These are phyloP conservation scores for Gymnorhina tibicen DNA, from an alignment of 2,113 vertebrate genomes.

Conservation along the genomic window DNA sequence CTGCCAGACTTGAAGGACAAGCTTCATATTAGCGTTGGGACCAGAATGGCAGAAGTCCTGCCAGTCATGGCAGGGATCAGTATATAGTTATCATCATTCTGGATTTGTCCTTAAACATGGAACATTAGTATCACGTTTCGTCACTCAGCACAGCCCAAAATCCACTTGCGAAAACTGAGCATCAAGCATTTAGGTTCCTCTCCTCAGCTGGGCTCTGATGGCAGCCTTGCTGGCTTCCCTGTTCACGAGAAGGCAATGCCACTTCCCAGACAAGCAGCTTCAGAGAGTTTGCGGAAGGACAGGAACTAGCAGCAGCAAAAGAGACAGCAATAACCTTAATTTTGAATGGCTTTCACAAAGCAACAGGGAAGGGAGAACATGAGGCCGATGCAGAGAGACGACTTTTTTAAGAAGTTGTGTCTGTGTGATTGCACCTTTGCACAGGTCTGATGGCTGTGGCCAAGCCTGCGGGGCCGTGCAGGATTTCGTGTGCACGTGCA, in stretches of 20 bases:
- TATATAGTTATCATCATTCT: not conserved
- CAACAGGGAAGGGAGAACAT: not conserved
- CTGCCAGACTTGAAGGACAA: not conserved
- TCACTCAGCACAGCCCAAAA: not conserved
- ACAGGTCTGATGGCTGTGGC: not conserved
- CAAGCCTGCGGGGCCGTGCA: rapidly evolving
- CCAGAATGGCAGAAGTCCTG: not conserved
- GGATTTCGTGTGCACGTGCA: rapidly evolving
- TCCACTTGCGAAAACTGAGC: not conserved
- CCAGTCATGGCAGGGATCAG: rapidly evolving
- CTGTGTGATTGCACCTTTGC: not conserved
- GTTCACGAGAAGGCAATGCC: not conserved
- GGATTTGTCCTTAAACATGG: not conserved
- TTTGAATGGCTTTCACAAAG: not conserved
- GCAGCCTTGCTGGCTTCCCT: not conserved
- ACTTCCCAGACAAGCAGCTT: rapidly evolving
- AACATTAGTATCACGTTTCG: not conserved
- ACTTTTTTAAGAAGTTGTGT: rapidly evolving
- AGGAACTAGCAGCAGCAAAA: not conserved
- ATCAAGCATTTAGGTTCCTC: not conserved
- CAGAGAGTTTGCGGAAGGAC: not conserved
- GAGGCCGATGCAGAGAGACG: not conserved
- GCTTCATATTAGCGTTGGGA: not conserved
- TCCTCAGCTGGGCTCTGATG: not conserved
- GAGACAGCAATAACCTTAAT: not conserved